A percentile compares a stretch with the other conserved stretches of the same genome.
Conservation (phyloP, 30 jellyfish, hydroid and myxozoan genomes). For the Turritopsis dohrnii region DNA sequence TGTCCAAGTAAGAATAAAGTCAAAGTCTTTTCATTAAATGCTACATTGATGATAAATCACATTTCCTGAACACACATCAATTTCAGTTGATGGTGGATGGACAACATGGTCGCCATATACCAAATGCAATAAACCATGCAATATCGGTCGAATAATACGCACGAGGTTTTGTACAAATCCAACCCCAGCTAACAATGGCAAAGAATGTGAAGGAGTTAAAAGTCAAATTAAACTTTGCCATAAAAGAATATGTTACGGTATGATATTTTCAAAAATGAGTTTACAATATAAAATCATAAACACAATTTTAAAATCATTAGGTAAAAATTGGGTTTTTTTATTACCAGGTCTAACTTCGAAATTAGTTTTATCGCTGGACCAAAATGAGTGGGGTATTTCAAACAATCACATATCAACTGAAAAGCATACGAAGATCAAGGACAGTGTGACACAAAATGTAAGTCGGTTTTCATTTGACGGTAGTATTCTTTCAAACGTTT, state of each 20-base stretch:
- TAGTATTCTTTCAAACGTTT: too few relatives aligned
- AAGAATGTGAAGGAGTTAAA: neutral
- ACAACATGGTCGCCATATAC: neutral
- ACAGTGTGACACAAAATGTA: neutral
- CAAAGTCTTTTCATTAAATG: neutral
- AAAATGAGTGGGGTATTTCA: neutral
- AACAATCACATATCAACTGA: neutral
- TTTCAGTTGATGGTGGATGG: constrained; percentile 12
- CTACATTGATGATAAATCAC: too few relatives aligned
- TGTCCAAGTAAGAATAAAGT: neutral
- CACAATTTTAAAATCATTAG: too few relatives aligned
- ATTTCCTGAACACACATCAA: neutral
- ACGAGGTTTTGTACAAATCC: neutral
- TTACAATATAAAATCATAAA: too few relatives aligned
- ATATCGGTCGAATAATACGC: neutral
- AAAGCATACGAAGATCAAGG: neutral
- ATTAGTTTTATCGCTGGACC: neutral
- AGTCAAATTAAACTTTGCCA: neutral
- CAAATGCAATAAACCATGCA: constrained; percentile 8
- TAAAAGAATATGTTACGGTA: neutral
- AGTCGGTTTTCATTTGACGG: neutral
- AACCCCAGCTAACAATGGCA: constrained; percentile 12
- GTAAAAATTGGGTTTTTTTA: too few relatives aligned
- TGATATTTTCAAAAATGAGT: neutral
- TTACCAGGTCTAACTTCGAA: neutral